These are phyloP conservation scores for Pogonophryne albipinna DNA, from an alignment of 2,797 vertebrate genomes.

Conservation along the genomic window DNA sequence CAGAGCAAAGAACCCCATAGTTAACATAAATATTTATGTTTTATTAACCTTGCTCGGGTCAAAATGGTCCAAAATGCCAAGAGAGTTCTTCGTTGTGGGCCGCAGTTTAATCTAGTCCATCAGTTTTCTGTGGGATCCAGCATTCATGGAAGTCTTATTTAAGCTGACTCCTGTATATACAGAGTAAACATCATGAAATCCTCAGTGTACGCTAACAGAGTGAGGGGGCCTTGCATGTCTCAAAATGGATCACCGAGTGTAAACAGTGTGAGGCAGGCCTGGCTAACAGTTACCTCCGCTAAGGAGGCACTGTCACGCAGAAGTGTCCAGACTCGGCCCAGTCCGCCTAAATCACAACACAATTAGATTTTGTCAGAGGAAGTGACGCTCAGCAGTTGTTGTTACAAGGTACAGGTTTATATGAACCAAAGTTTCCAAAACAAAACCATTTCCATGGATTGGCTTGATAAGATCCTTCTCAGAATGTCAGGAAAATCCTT, in stretches of 20 bases:
- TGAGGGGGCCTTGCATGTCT: constrained; percentile 80
- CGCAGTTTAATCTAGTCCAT: constrained; percentile 84
- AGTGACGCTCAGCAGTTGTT: constrained; percentile 52
- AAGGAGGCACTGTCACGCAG: constrained; percentile 84
- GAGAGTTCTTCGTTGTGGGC: constrained; percentile 66
- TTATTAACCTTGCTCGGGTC: constrained; percentile 79
- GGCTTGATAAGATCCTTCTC: constrained; percentile 40
- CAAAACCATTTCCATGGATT: constrained; percentile 38
- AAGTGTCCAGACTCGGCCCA: constrained; percentile 73
- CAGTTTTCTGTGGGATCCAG: constrained; percentile 74
- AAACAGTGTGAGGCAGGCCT: constrained; percentile 85
- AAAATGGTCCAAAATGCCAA: constrained; percentile 75
- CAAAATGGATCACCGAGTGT: constrained; percentile 83
- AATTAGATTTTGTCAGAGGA: constrained; percentile 67
- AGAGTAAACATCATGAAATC: constrained; percentile 86
- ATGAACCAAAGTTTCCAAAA: constrained; percentile 42
- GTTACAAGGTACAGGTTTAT: constrained; percentile 54
- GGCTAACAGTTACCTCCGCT: constrained; percentile 80
- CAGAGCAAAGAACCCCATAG: constrained; percentile 64
- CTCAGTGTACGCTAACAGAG: constrained; percentile 79
- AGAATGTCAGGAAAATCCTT: constrained; percentile 16
- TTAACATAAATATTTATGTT: constrained; percentile 83
- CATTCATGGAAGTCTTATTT: constrained; percentile 80
- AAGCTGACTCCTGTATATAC: constrained; percentile 87
- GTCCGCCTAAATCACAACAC: constrained; percentile 64